A percentile compares a stretch with the other conserved stretches of the same genome.
These are phyloP conservation scores for Lepus oiostolus DNA, from an alignment of 2,797 vertebrate species.

Conservation along the genomic window DNA sequence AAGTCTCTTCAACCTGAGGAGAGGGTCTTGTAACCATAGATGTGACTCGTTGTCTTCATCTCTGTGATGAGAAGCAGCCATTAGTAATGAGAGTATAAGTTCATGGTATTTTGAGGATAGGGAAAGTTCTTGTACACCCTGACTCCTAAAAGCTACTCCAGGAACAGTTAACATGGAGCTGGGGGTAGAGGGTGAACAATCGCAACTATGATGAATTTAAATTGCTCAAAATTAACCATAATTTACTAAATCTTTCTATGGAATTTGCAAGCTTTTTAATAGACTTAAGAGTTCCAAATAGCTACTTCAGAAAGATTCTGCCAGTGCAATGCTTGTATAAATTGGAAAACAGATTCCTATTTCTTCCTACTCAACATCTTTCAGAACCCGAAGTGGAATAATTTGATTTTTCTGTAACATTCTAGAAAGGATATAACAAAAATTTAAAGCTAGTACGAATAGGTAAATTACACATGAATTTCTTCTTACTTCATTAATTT, in stretches of 20 bases:
- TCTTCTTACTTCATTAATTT: not conserved
- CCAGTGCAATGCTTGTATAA: not conserved
- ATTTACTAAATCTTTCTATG: not conserved
- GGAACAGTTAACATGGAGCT: not conserved
- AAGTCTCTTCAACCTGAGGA: not conserved
- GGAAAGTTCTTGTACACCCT: not conserved
- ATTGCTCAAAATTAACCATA: not conserved
- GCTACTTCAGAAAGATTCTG: not conserved
- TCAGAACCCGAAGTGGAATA: not conserved
- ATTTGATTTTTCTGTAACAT: not conserved
- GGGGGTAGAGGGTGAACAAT: no score
- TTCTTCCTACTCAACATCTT: not conserved
- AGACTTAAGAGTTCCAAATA: not conserved
- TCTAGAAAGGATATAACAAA: not conserved
- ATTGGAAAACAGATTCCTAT: not conserved
- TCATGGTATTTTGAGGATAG: not conserved
- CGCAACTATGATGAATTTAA: not conserved
- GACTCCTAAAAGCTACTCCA: not conserved
- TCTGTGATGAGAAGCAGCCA: not conserved
- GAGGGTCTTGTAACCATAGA: not conserved
- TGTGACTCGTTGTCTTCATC: not conserved
- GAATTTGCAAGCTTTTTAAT: not conserved
- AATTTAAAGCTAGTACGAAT: not conserved
- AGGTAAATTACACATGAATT: not conserved
- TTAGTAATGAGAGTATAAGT: not conserved